phyloP scores from a whole-genome alignment of 2,113 vertebrate genomes.

The Oryzias melastigma region DNA sequence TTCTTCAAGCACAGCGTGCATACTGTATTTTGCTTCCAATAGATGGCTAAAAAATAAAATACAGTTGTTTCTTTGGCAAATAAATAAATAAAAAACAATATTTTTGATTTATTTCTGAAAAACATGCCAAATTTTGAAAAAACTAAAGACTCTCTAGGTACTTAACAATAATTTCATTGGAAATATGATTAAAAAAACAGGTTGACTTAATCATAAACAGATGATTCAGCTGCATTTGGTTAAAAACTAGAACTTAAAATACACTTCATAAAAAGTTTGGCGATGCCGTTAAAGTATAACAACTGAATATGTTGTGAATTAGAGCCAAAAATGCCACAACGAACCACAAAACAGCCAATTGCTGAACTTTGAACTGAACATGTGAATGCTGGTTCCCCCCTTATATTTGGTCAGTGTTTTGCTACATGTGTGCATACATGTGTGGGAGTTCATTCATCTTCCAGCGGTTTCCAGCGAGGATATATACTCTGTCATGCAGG shows the following conservation, averaged over 20 bases:
- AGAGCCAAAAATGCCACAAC: constrained; percentile 48
- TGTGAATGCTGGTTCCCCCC: constrained; percentile 38
- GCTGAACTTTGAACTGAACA: constrained; percentile 62
- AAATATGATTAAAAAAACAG: constrained; percentile 63
- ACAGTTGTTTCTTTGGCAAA: constrained; percentile 47
- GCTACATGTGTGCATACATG: constrained; percentile 17
- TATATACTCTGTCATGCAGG: constrained; percentile 58
- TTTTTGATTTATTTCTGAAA: constrained; percentile 52
- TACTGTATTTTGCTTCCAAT: constrained; percentile 58
- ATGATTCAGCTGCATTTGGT: constrained; percentile 62
- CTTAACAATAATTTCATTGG: constrained; percentile 62
- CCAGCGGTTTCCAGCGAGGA: constrained; percentile 61
- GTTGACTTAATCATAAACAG: constrained; percentile 54
- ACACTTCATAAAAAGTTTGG: constrained; percentile 37
- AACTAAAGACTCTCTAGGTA: constrained; percentile 50
- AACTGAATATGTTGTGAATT: constrained; percentile 65
- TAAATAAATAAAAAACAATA: constrained; percentile 32
- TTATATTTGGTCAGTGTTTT: constrained; percentile 15
- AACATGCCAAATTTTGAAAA: constrained; percentile 48
- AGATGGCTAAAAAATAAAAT: constrained; percentile 68
- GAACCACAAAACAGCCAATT: constrained; percentile 47
- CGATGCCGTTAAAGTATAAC: constrained; percentile 63
- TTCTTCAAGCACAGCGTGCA: constrained; percentile 49
- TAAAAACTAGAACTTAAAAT: constrained; percentile 53
- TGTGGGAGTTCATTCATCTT: constrained; percentile 64